Evolutionary conservation across 2,888 invertebrate species (phyloP), one percentile per base, ranked within the genome.

Genomic region (Zhuqinia jingwanae): DNA sequence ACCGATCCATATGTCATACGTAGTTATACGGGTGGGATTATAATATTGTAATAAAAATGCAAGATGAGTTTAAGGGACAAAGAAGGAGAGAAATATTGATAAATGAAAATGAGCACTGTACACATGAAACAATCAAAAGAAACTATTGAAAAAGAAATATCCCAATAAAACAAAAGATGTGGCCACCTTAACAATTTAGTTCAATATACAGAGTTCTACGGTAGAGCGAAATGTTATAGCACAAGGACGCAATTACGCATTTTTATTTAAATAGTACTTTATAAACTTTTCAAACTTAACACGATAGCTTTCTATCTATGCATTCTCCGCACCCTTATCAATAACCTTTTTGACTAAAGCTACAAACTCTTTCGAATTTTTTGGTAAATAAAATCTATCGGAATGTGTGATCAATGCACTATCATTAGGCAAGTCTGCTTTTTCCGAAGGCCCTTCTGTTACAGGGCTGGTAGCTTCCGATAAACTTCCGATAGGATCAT

Each of bases 401-500:
- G 88, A 90, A 87, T 90, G 90, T 20, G 90, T 90, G 47, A 90
- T 90, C 79, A 89, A 56, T 50, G 89, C 88, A 65, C 81, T 84
- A 63, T 83, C 83, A 60, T 63, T 83, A 30, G 83, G 83, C 58
- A 75, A 65, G 22, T 83, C 83, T n/a, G 76, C 63, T 83, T 83
- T 83, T 47, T 83, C 75, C 15, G 76, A 17, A 58, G 60, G 30
- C 8, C 75, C 75, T 36, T 83, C 83, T 17, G 76, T 25, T n/a
- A 53, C 36, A 1, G 76, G 83, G 47, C 63, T 83, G 42, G 58
- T 75, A n/a, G 89, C 88, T 56, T 89, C 90, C 70, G 90, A 88
- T 0, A 88, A 77, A 56, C 80, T 87, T 5, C 98, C 98, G 92
- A 99, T 99, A 92, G 98, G 98, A 92, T 99, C 99, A 0, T 99